These are phyloP conservation scores for Aleiodes leptofemur DNA, from an alignment of 2,888 invertebrate species.

Conservation along the genomic window DNA sequence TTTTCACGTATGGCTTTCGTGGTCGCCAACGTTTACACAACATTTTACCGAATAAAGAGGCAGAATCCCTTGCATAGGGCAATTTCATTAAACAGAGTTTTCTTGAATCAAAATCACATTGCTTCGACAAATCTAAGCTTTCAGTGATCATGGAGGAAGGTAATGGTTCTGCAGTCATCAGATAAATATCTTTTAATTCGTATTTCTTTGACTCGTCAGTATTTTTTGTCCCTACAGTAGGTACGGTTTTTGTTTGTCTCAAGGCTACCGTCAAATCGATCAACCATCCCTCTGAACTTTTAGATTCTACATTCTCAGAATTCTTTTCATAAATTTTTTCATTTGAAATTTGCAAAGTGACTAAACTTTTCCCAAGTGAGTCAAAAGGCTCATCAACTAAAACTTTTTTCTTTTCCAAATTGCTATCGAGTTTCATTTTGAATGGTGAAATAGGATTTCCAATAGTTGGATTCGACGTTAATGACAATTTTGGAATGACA, in stretches of 20 bases:
- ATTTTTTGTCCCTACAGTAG: slow-evolving; percentile 20
- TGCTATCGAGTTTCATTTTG: background rate
- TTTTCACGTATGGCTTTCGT: slow-evolving; percentile 56
- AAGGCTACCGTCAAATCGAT: slow-evolving; percentile 76
- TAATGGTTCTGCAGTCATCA: slow-evolving; percentile 33
- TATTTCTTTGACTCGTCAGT: slow-evolving; percentile 19
- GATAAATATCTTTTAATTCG: slow-evolving; percentile 44
- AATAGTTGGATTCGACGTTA: background rate
- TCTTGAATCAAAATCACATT: slow-evolving; percentile 54
- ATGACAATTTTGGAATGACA: slow-evolving; percentile 61
- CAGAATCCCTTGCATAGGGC: slow-evolving; percentile 61
- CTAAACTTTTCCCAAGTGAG: background rate
- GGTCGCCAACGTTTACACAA: slow-evolving; percentile 73
- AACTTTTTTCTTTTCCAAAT: background rate
- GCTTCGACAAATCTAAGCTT: slow-evolving; percentile 28
- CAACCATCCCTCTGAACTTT: slow-evolving; percentile 60
- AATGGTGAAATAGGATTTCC: background rate
- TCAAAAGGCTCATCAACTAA: slow-evolving; percentile 14
- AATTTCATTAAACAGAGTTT: slow-evolving; percentile 52
- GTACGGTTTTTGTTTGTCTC: slow-evolving; percentile 19
- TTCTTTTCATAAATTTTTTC: slow-evolving; percentile 29
- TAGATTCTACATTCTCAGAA: slow-evolving; percentile 7
- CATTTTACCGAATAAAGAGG: slow-evolving; percentile 77
- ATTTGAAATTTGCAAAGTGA: background rate
- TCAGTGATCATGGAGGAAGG: slow-evolving; percentile 33